Evolutionary conservation across 1,140 invertebrate species (phyloP), one percentile per base, ranked within the genome.

Genomic region (Micrasema minimum): DNA sequence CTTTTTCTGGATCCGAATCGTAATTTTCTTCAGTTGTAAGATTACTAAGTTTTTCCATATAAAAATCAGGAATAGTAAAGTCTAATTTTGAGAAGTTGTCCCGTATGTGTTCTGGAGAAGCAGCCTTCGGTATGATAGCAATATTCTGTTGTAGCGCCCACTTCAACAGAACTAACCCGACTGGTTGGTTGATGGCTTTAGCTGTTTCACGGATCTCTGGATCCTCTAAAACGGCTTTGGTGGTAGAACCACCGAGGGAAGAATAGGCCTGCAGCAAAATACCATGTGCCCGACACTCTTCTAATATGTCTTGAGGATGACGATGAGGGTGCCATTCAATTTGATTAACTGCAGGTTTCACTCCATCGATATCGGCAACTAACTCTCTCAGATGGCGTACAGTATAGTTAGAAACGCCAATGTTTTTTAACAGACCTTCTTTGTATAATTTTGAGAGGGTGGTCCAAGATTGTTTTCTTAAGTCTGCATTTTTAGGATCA

Each of bases 381-480:
- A 96, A 80, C 71, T 94, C 87, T 75, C 88, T 78, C 0, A 96
- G 78, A 83, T 96, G 94, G n/a, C 81, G 79, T 2, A 89, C 79
- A 23, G 88, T 91, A 77, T 92, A 96, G 81, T 96, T 96, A 0
- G 93, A 95, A 0, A 96, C 92, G 6, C 94, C 94, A 73, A 96
- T 92, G 2, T 90, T 87, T 79, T 85, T 88, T 1, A 95, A 77
- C 14, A 88, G 76, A 0, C 87, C 88, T 76, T 87, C 76, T 65
- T 88, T 81, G 57, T 91, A 85, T 0, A 92, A 79, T 59, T 89
- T 80, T 41, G 89, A 86, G 67, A 96, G 80, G 38, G 87, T 86
- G 35, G 81, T 76, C 93, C 94, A 96, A 55, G 89, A 91, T 57
- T 86, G 78, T 41, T 81, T 77, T 41, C 92, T 79, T 7, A 89